Percentiles rank a stretch among this genome's conserved stretches.
phyloP scores from a whole-genome alignment of 2,113 vertebrate genomes.

The Tretioscincus oriximinensis region DNA sequence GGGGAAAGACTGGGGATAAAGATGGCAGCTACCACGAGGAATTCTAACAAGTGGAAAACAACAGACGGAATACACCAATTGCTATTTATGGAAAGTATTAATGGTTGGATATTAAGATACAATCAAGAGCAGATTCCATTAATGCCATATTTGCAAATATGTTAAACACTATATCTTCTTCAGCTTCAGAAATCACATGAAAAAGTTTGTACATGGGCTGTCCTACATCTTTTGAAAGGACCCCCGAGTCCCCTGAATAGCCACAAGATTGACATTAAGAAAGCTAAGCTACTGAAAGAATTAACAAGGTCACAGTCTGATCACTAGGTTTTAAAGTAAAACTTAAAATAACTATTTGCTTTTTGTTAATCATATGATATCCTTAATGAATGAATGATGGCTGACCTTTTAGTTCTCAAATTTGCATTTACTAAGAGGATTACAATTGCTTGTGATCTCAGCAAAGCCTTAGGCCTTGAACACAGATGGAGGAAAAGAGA shows the following conservation, averaged over 20 bases:
- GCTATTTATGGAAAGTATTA: background rate
- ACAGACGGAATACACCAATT: too few relatives aligned
- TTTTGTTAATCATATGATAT: constrained; percentile 32
- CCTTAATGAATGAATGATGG: constrained; percentile 27
- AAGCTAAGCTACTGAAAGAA: background rate
- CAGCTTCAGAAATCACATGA: background rate
- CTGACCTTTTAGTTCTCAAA: constrained; percentile 52
- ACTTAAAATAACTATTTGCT: background rate
- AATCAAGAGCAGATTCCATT: background rate
- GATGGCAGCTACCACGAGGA: background rate
- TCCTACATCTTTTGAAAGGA: background rate
- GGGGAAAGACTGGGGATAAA: background rate
- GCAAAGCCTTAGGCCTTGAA: constrained; percentile 38
- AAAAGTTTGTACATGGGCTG: background rate
- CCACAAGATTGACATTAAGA: background rate
- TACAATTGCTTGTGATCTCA: constrained; percentile 47
- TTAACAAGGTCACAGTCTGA: background rate
- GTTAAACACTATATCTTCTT: background rate
- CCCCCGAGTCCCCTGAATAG: background rate
- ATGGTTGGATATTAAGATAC: background rate
- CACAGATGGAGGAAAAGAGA: constrained; percentile 7
- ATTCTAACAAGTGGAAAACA: background rate
- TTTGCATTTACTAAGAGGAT: constrained; percentile 45
- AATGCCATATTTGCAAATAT: background rate
- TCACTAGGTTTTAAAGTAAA: background rate